Percentiles rank a stretch among this genome's conserved stretches.
phyloP scores from a whole-genome alignment of 1,140 invertebrate species.

The Caenorhabditis inopinata region DNA sequence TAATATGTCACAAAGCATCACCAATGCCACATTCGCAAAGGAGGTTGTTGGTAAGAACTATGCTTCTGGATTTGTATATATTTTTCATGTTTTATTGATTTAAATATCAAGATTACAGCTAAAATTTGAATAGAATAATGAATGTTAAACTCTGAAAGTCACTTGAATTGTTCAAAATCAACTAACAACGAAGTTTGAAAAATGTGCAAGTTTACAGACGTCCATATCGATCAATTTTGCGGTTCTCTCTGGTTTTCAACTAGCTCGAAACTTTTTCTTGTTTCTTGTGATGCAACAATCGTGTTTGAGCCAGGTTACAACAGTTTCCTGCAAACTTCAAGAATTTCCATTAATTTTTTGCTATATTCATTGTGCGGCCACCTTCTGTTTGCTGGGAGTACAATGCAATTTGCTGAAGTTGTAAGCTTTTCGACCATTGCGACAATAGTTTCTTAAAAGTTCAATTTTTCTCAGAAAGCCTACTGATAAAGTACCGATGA shows the following conservation, averaged over 20 bases:
- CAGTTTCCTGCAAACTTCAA: constrained; percentile 38
- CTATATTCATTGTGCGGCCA: constrained; percentile 31
- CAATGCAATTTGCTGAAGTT: constrained; percentile 14
- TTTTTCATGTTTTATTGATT: too few species aligned
- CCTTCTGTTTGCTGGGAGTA: background rate
- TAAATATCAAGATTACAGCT: too few species aligned
- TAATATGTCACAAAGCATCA: constrained; percentile 13
- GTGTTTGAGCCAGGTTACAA: constrained; percentile 14
- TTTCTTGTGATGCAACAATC: constrained; percentile 29
- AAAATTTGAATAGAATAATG: too few species aligned
- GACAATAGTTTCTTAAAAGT: too few species aligned
- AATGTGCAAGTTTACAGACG: background rate
- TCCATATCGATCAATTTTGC: constrained; percentile 31
- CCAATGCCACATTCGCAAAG: constrained; percentile 18
- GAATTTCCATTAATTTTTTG: constrained; percentile 35
- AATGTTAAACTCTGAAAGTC: too few species aligned
- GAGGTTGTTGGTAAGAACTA: background rate
- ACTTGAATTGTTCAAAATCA: too few species aligned
- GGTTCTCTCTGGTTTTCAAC: constrained; percentile 10
- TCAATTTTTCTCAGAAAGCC: background rate
- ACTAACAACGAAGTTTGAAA: too few species aligned
- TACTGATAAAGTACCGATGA: background rate
- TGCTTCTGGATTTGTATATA: too few species aligned
- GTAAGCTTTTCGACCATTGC: background rate
- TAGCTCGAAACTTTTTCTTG: constrained; percentile 16